Percentiles rank a stretch among this genome's conserved stretches.
Evolutionary conservation across 2,113 vertebrate species (phyloP).

Genomic region (Hemiscyllium ocellatum): DNA sequence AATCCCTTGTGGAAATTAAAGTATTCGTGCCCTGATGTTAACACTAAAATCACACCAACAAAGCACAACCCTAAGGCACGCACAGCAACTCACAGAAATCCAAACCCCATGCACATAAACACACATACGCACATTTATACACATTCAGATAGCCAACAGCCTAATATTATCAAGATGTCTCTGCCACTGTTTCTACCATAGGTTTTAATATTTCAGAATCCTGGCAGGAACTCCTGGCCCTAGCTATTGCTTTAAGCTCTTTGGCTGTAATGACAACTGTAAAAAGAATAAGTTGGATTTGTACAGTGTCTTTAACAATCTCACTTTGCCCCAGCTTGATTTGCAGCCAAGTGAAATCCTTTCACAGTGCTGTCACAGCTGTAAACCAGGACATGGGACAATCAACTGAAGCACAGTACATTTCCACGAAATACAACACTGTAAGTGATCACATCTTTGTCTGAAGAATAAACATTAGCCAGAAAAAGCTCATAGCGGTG

Average conservation of each 20-base stretch:
- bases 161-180: neutral
- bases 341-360: neutral
- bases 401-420: neutral
- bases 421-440: neutral
- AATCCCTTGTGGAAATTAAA: conserved; percentile 1
- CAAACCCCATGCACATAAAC: neutral
- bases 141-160: neutral
- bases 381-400: neutral
- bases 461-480: neutral
- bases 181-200: neutral
- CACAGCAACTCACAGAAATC: no score
- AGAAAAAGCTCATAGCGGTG: neutral
- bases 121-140: neutral
- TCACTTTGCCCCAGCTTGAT: neutral
- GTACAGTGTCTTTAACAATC: neutral
- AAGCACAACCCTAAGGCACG: neutral
- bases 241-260: neutral
- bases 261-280: neutral
- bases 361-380: neutral
- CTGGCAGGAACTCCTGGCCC: neutral
- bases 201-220: neutral
- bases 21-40: neutral
- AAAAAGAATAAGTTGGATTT: neutral
- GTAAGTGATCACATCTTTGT: neutral
- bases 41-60: neutral